Conservation (phyloP, 2,113 vertebrate genomes). For the Pelusios castaneus region DNA sequence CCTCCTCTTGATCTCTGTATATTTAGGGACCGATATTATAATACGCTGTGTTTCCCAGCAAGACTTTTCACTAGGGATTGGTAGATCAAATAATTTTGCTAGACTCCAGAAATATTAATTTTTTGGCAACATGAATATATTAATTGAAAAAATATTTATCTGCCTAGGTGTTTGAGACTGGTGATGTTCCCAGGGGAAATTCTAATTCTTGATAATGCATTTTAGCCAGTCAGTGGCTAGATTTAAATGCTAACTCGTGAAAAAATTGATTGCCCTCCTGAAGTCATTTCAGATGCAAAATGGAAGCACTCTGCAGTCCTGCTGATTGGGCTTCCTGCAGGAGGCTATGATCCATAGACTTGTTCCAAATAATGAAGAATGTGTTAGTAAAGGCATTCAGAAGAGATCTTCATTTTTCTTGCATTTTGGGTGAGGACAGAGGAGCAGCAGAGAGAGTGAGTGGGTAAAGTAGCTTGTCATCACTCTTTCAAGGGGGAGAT, state of each 20-base stretch:
- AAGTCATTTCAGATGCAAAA: background rate
- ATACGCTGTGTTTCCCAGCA: background rate
- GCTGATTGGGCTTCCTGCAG: background rate
- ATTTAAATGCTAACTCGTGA: background rate
- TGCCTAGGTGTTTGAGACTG: background rate
- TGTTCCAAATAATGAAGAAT: background rate
- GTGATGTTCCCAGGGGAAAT: background rate
- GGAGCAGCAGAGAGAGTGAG: background rate
- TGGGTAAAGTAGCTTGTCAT: background rate
- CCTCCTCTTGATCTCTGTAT: background rate
- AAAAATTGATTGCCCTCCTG: background rate
- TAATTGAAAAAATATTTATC: slow-evolving; percentile 20
- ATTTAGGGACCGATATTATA: background rate
- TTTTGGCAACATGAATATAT: slow-evolving; percentile 36
- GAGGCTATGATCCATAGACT: background rate
- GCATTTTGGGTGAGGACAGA: background rate
- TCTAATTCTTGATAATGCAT: background rate
- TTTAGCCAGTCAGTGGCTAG: background rate
- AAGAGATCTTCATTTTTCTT: background rate
- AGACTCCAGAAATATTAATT: slow-evolving; percentile 2
- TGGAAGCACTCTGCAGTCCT: background rate
- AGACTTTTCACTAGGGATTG: slow-evolving; percentile 6
- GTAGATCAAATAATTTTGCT: background rate
- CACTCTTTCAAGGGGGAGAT: background rate
- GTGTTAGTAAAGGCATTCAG: background rate